A percentile compares a stretch with the other conserved stretches of the same genome.
phyloP scores from a whole-genome alignment of 1,140 invertebrate genomes.

The Goniozus legneri region DNA sequence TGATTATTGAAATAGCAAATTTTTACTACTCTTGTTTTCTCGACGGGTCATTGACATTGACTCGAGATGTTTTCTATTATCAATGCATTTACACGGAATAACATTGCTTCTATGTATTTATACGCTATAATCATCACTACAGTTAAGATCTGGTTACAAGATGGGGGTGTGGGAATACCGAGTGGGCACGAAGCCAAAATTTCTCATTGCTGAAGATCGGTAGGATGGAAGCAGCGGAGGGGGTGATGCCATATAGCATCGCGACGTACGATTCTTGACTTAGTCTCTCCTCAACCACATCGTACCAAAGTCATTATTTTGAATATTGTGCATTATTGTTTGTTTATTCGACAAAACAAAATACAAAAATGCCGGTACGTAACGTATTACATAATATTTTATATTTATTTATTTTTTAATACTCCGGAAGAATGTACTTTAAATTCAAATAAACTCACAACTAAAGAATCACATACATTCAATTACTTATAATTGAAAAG shows the following conservation, averaged over 20 bases:
- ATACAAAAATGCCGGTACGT: slow-evolving; percentile 46
- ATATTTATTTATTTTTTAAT: neutral
- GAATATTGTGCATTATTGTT: slow-evolving; percentile 5
- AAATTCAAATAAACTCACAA: slow-evolving; percentile 5
- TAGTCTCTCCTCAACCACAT: slow-evolving; percentile 44
- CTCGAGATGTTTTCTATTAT: neutral
- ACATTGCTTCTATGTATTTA: neutral
- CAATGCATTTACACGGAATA: neutral
- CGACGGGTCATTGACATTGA: neutral
- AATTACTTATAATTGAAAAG: neutral
- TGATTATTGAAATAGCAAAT: neutral
- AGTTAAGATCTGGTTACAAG: slow-evolving; percentile 34
- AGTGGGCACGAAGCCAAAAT: slow-evolving; percentile 44
- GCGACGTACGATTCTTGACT: slow-evolving; percentile 43
- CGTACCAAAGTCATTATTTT: slow-evolving; percentile 33
- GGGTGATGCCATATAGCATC: slow-evolving; percentile 51
- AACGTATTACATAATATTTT: neutral
- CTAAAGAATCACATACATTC: slow-evolving; percentile 27
- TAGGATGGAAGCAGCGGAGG: slow-evolving; percentile 34
- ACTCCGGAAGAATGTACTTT: neutral
- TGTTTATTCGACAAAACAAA: slow-evolving; percentile 6
- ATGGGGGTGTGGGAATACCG: slow-evolving; percentile 48
- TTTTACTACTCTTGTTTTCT: neutral
- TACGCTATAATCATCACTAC: neutral
- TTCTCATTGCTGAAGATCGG: slow-evolving; percentile 38